These are phyloP conservation scores for Danaus melanippus DNA, from an alignment of 1,140 invertebrate species.

Conservation along the genomic window DNA sequence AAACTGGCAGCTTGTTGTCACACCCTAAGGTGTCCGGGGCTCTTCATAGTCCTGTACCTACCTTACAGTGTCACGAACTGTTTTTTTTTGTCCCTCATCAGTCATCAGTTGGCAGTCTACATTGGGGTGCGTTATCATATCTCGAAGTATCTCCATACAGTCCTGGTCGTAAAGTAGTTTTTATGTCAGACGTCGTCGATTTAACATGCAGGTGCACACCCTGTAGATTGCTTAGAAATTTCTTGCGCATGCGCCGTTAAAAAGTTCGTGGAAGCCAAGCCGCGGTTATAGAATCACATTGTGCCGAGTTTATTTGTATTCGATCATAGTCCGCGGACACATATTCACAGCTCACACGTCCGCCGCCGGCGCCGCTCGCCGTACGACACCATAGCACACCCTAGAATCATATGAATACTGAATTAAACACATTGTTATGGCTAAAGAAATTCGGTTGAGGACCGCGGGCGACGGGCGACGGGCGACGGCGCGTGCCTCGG, in stretches of 20 bases:
- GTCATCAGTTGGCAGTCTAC: no score
- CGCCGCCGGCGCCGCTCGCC: conserved; percentile 44
- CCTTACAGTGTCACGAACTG: no score
- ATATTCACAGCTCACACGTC: conserved; percentile 52
- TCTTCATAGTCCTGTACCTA: no score
- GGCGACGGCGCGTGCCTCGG: conserved; percentile 47
- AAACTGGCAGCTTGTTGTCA: no score
- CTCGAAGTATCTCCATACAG: no score
- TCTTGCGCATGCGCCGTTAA: conserved; percentile 56
- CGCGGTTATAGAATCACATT: conserved; percentile 42
- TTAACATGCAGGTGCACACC: conserved; percentile 54
- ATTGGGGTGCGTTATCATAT: no score
- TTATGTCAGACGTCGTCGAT: conserved; percentile 11
- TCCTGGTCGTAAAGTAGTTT: no score
- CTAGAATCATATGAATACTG: conserved; percentile 31
- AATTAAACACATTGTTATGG: conserved; percentile 45
- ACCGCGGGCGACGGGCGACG: conserved; percentile 32
- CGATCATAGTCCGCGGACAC: conserved; percentile 42
- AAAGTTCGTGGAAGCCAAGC: conserved; percentile 45
- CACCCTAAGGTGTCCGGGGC: no score
- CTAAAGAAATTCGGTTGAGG: conserved; percentile 45
- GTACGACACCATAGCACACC: conserved; percentile 42
- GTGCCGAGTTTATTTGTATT: conserved; percentile 52
- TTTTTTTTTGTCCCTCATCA: no score
- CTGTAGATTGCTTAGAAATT: conserved; percentile 48